Percentiles rank a stretch among this genome's conserved stretches.
These are phyloP conservation scores for Cassiopea xamachana DNA, from an alignment of 30 jellyfish, hydroid and myxozoan genomes.

Conservation along the genomic window DNA sequence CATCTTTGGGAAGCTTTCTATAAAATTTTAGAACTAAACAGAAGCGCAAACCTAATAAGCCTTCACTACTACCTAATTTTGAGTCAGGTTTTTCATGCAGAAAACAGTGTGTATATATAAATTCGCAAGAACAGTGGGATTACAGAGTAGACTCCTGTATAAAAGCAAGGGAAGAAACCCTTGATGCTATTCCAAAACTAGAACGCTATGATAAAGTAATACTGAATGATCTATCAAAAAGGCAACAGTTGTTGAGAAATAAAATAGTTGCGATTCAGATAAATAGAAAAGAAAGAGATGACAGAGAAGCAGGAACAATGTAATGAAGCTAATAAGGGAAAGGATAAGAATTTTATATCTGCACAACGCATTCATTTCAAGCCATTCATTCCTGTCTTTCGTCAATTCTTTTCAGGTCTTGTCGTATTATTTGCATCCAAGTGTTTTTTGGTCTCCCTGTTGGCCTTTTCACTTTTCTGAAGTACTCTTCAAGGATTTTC, in stretches of 20 bases:
- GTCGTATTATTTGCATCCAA: too few relatives aligned
- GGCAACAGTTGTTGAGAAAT: constrained; percentile 7
- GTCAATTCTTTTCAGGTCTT: too few relatives aligned
- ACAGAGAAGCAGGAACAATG: constrained; percentile 22
- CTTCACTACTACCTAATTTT: too few relatives aligned
- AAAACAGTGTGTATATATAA: background rate
- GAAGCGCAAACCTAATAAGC: too few relatives aligned
- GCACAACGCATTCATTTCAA: too few relatives aligned
- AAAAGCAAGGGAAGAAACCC: constrained; percentile 54
- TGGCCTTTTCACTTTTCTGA: too few relatives aligned
- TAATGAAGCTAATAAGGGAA: constrained; percentile 32
- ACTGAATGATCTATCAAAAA: constrained; percentile 18
- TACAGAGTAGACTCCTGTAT: background rate
- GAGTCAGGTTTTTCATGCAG: too few relatives aligned
- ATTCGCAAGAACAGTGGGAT: constrained; percentile 37
- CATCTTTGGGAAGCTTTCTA: too few relatives aligned
- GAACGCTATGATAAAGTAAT: constrained; percentile 36
- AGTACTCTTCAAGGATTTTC: too few relatives aligned
- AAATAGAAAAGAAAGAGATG: constrained; percentile 22
- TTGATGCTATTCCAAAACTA: constrained; percentile 34
- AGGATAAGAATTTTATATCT: constrained; percentile 1
- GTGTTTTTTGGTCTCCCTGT: too few relatives aligned
- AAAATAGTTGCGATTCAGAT: constrained; percentile 16
- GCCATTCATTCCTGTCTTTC: too few relatives aligned
- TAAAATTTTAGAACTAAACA: too few relatives aligned